These are phyloP conservation scores for Muntiacus reevesi DNA, from an alignment of 2,113 vertebrate genomes.

Conservation along the genomic window DNA sequence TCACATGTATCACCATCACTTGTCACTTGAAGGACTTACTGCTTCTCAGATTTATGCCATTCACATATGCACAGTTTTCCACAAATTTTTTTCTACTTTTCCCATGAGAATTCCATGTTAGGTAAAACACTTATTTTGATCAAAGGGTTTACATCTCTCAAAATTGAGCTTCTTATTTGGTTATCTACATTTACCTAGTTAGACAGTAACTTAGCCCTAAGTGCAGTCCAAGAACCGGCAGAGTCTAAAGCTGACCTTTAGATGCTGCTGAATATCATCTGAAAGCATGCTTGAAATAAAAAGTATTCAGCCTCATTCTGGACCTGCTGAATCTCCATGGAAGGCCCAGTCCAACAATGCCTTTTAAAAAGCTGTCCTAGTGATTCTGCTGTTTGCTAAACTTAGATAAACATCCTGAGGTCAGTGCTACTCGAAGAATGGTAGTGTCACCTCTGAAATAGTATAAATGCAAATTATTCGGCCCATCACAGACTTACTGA, in stretches of 20 bases:
- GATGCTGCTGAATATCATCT: neutral
- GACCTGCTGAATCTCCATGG: neutral
- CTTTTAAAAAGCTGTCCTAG: neutral
- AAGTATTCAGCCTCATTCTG: neutral
- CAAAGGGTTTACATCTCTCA: neutral
- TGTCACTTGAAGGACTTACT: neutral
- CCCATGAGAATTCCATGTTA: neutral
- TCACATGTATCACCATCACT: neutral
- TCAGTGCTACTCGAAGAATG: neutral
- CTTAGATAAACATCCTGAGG: neutral
- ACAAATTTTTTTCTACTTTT: neutral
- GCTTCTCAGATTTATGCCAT: neutral
- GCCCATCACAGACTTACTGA: neutral
- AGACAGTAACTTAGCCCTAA: neutral
- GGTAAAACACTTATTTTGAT: neutral
- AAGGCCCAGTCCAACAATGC: fast-evolving
- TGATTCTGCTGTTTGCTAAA: neutral
- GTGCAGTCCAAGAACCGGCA: neutral
- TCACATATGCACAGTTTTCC: neutral
- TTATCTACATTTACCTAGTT: neutral
- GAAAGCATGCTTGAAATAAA: neutral
- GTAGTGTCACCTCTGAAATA: neutral
- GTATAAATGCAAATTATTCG: neutral
- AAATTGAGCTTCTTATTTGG: neutral
- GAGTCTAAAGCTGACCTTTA: neutral